Evolutionary conservation across 1,140 invertebrate species (phyloP), one percentile per base, ranked within the genome.

Genomic region (Drosophila subpulchrella): DNA sequence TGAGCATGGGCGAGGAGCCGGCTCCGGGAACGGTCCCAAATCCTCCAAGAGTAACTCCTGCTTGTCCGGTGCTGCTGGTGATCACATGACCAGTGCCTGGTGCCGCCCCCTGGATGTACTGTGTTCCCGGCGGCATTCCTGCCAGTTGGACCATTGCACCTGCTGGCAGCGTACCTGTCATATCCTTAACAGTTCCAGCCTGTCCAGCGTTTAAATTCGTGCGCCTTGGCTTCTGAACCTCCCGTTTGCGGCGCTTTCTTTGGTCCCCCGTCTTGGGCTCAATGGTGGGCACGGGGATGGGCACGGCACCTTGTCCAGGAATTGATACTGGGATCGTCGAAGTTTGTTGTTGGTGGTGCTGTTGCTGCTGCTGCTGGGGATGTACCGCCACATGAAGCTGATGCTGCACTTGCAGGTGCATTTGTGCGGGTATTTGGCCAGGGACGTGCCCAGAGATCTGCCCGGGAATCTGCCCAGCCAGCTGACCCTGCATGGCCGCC

Each of bases 211-310:
- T 93, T 0, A 92, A 47, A 90, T 95, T 94, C 84, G 95, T 95
- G 54, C 95, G 93, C 32, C 97, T 93, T 84, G 97, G 97, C 82
- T 97, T 96, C 89, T 97, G 96, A 86, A 97, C 97, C 90, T 97
- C 96, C 47, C 96, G 93, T 36, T 97, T 93, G 90, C 97, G 97
- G 60, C 95, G 93, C 91, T 97, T 97, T 72, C 97, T 96, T 38
- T 96, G 81, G 32, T 90, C 85, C 4, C 12, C 76, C 0, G 51
- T 38, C 58, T 85, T 85, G 3, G 84, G 63, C 17, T 88, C 85
- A 12, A 58, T 61, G 34, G 51, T 20, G 48, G 50, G 47, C 11
- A 34, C 34, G 8, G 15, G 27, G 2, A 48, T 30, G 39, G 42
- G 38, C 11, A 12, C 6, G 32, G 47, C 24, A 39, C 50, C 27